phyloP scores from a whole-genome alignment of 1,140 invertebrate genomes.

The Meloidogyne chitwoodi region DNA sequence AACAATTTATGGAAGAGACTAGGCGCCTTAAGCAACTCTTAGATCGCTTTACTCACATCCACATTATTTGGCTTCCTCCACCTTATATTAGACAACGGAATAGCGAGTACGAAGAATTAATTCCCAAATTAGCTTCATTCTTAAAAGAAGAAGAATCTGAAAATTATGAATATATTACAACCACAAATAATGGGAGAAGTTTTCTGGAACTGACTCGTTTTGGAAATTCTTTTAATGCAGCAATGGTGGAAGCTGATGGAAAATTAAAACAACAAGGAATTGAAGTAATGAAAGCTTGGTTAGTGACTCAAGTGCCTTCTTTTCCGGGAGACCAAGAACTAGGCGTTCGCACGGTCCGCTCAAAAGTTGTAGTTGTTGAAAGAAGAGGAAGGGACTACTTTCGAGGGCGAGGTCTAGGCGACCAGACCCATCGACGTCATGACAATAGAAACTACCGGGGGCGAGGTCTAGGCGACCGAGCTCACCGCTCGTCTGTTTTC shows the following conservation, averaged over 20 bases:
- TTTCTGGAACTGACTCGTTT: background rate
- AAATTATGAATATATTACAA: background rate
- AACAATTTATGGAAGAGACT: background rate
- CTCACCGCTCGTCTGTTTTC: background rate
- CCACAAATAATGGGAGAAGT: background rate
- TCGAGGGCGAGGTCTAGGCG: slow-evolving; percentile 1
- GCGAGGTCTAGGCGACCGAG: slow-evolving; percentile 3
- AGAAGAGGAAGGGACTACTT: too few species aligned
- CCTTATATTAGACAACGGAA: background rate
- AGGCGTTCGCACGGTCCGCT: background rate
- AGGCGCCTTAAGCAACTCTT: background rate
- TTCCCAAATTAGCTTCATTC: background rate
- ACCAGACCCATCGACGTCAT: background rate
- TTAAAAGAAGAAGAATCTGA: background rate
- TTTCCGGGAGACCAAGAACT: background rate
- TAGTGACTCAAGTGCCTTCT: background rate
- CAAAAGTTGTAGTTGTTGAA: background rate
- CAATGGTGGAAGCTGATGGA: background rate
- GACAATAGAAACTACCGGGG: background rate
- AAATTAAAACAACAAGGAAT: background rate
- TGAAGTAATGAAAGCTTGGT: background rate
- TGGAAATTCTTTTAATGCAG: background rate
- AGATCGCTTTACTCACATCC: background rate
- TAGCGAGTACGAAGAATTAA: background rate
- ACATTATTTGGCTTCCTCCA: background rate